Evolutionary conservation across 2,113 vertebrate species (phyloP).

Genomic region (Ranitomeya imitator): DNA sequence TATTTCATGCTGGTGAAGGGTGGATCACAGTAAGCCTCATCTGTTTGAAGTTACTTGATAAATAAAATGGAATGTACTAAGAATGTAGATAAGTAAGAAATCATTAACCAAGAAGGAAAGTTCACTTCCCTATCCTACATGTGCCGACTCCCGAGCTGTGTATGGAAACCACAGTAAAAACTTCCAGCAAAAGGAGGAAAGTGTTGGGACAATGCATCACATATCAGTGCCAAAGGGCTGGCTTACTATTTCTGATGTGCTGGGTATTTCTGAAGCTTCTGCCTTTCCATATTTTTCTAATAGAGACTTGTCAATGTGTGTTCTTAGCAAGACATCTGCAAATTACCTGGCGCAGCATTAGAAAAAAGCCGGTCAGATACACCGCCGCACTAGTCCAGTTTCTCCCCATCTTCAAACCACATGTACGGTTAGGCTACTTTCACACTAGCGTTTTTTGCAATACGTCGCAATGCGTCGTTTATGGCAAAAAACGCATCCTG

Average conservation of each 20-base stretch:
- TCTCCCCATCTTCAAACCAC: too few relatives aligned
- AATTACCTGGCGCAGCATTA: too few relatives aligned
- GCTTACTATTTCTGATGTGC: background rate
- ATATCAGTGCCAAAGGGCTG: background rate
- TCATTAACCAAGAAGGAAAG: constrained; percentile 68
- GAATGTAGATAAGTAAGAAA: constrained; percentile 70
- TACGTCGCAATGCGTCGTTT: too few relatives aligned
- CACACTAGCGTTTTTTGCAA: too few relatives aligned
- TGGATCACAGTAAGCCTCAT: constrained; percentile 65
- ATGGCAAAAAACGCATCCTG: too few relatives aligned
- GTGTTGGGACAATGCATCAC: background rate
- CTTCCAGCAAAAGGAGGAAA: background rate
- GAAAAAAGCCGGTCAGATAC: too few relatives aligned
- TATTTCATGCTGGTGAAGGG: constrained; percentile 60
- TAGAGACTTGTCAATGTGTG: too few relatives aligned
- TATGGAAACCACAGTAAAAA: background rate
- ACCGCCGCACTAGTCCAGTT: too few relatives aligned
- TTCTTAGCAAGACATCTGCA: too few relatives aligned
- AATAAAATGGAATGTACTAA: constrained; percentile 61
- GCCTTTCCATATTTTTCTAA: background rate
- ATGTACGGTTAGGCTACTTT: too few relatives aligned
- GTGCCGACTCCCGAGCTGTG: background rate
- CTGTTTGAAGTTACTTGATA: constrained; percentile 69
- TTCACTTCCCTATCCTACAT: constrained; percentile 63
- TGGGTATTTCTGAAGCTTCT: background rate